Evolutionary conservation across 2,888 invertebrate genomes (phyloP).

Genomic region (Pseudococcus viburni): DNA sequence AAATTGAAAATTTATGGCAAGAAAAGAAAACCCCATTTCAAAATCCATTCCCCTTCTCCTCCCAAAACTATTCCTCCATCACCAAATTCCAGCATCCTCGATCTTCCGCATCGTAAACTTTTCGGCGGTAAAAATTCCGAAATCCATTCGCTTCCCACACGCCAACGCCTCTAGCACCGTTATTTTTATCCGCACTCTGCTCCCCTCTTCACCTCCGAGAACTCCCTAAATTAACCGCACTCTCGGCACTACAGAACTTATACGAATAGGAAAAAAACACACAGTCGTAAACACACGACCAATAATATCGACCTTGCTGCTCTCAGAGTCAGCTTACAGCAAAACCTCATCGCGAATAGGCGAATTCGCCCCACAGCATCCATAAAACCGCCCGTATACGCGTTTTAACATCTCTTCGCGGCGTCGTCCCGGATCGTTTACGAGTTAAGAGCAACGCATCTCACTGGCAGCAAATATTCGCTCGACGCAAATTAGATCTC

Average conservation of each 20-base stretch:
- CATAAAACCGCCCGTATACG: conserved; percentile 1
- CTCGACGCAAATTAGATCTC: neutral
- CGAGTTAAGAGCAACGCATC: neutral
- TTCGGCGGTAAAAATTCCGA: neutral
- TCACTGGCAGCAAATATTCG: neutral
- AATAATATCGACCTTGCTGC: neutral
- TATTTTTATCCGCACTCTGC: neutral
- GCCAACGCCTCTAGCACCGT: neutral
- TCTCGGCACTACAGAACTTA: neutral
- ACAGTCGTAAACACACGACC: neutral
- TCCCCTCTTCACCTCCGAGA: neutral
- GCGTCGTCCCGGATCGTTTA: neutral
- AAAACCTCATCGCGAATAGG: conserved; percentile 16
- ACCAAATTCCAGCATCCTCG: neutral
- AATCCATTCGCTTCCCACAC: neutral
- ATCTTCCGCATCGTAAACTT: neutral
- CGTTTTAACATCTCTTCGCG: neutral
- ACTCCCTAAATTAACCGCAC: neutral
- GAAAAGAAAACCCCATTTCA: too few species aligned
- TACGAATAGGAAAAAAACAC: neutral
- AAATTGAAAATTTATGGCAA: too few species aligned
- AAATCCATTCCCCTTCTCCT: too few species aligned
- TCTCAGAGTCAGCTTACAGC: neutral
- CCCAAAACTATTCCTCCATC: neutral
- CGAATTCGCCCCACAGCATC: neutral